Percentiles rank a stretch among this genome's conserved stretches.
Evolutionary conservation across 2,888 invertebrate genomes (phyloP).

Genomic region (Scaptomyza tumidula): DNA sequence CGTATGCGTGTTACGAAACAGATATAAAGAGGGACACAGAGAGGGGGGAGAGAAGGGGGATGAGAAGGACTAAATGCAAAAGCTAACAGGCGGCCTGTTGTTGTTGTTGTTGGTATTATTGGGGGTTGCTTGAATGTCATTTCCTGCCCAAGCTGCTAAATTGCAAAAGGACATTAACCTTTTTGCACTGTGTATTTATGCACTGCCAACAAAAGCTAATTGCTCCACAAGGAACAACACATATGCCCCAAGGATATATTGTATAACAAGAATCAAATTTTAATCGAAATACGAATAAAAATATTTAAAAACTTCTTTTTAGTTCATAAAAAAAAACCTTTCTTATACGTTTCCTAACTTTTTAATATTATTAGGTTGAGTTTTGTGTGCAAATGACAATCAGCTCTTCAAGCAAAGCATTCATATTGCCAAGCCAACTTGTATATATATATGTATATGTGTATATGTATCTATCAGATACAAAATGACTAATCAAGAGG

Average conservation of each 20-base stretch:
- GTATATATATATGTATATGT: too few species aligned
- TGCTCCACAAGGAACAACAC: constrained; percentile 8
- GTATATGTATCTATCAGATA: background rate
- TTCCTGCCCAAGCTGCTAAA: constrained; percentile 50
- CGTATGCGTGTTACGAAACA: constrained; percentile 52
- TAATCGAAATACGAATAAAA: background rate
- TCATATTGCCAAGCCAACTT: too few species aligned
- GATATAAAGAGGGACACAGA: background rate
- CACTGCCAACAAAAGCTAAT: constrained; percentile 36
- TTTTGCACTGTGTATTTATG: constrained; percentile 18
- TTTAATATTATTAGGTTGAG: too few species aligned
- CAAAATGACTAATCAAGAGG: constrained; percentile 47
- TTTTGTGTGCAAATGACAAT: too few species aligned
- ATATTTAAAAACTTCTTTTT: background rate
- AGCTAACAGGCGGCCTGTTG: constrained; percentile 34
- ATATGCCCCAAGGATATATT: background rate
- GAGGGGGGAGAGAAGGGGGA: background rate
- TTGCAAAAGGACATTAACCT: constrained; percentile 66
- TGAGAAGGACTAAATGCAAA: constrained; percentile 22
- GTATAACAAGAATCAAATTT: too few species aligned
- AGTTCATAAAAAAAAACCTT: too few species aligned
- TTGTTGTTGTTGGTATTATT: constrained; percentile 17
- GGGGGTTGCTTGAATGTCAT: constrained; percentile 63
- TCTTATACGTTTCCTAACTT: too few species aligned
- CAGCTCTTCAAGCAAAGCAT: too few species aligned